phyloP scores from a whole-genome alignment of 1,140 invertebrate genomes.

The Drosophila funebris region DNA sequence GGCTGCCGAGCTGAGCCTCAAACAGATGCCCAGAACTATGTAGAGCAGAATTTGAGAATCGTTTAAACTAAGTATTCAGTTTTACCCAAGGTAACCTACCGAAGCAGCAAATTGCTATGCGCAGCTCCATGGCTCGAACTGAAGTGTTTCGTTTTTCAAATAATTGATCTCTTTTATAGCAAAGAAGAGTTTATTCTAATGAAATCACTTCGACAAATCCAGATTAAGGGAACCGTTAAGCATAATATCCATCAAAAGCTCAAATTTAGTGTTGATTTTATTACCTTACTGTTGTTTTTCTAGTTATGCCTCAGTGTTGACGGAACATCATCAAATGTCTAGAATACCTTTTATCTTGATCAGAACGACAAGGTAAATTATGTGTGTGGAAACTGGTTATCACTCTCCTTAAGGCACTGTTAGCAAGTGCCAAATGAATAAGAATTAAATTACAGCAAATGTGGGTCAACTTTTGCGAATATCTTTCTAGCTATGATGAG shows the following conservation, averaged over 20 bases:
- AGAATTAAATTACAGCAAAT: conserved; percentile 4
- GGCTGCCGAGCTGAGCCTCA: neutral
- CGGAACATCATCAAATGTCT: conserved; percentile 1
- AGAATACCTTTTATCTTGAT: conserved; percentile 11
- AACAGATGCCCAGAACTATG: conserved; percentile 11
- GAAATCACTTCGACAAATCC: conserved; percentile 6
- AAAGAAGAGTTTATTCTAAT: conserved; percentile 7
- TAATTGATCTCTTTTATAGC: conserved; percentile 42
- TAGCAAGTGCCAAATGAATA: neutral
- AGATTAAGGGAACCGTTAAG: conserved; percentile 29
- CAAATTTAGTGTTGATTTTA: conserved; percentile 23
- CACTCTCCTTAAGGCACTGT: neutral
- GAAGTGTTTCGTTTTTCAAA: conserved; percentile 10
- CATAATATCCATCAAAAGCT: neutral
- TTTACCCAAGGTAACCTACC: neutral
- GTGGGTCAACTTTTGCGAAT: conserved; percentile 8
- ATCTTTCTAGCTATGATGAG: neutral
- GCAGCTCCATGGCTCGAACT: conserved; percentile 18
- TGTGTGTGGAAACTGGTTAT: conserved; percentile 14
- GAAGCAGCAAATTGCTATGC: conserved; percentile 10
- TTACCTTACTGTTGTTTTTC: conserved; percentile 33
- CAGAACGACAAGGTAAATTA: conserved; percentile 1
- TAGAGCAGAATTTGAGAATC: neutral
- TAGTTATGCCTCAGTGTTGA: neutral
- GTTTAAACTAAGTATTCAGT: neutral